Evolutionary conservation across 2,888 invertebrate species (phyloP).

Genomic region (Macaria notata): DNA sequence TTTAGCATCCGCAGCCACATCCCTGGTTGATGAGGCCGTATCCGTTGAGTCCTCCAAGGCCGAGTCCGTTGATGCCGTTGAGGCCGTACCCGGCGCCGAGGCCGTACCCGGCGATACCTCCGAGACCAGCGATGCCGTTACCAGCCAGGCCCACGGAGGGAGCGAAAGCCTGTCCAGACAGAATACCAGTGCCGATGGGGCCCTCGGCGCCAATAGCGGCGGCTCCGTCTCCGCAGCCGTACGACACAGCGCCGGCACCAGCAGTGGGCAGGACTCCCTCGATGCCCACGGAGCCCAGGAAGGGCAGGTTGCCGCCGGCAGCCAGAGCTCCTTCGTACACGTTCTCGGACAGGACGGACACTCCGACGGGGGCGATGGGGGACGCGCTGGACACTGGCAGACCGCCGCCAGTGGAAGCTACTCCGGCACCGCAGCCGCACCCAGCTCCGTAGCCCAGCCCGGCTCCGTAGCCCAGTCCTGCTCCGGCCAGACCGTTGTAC

Average conservation of each 20-base stretch:
- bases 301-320: conserved; percentile 49
- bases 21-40: conserved; percentile 16
- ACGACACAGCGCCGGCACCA: conserved; percentile 47
- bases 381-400: conserved; percentile 19
- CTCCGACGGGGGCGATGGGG: conserved; percentile 36
- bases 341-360: conserved; percentile 45
- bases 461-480: conserved; percentile 11
- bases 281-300: conserved; percentile 45
- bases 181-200: conserved; percentile 29
- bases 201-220: conserved; percentile 44
- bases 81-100: conserved; percentile 10
- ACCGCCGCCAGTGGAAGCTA: conserved; percentile 38
- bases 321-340: conserved; percentile 42
- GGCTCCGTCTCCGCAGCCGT: conserved; percentile 45
- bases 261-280: conserved; percentile 48
- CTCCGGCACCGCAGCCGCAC: conserved; percentile 28
- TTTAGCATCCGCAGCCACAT: neutral
- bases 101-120: conserved; percentile 7
- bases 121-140: neutral
- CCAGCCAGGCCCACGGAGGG: conserved; percentile 10
- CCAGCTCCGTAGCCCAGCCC: conserved; percentile 19
- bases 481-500: conserved; percentile 26
- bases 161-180: conserved; percentile 10
- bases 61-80: neutral
- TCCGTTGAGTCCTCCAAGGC: conserved; percentile 14